Base-by-base conservation (phyloP, 2,797 vertebrate species). In the Trachurus trachurus region DNA sequence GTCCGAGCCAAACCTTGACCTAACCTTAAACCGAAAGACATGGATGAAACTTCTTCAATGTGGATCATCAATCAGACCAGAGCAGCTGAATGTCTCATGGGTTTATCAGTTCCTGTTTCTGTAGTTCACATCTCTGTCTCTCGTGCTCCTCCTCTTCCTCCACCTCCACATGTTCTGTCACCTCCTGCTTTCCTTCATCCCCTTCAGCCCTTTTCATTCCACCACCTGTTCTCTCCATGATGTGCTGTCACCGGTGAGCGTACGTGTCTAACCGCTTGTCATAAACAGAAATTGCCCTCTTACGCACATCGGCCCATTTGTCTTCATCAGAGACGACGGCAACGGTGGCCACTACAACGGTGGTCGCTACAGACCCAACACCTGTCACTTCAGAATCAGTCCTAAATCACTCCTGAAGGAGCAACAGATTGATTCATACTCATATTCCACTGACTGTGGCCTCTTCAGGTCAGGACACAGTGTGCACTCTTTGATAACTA, bases 221-320 rank as follows among this genome's bases (percentile, higher is more conserved):
- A 62, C 50, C 63, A 8, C 31, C 56, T 76, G 66, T 39, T 52
- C 29, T 40, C 66, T 44, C 58, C 49, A 50, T 64, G 70, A 83
- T 45, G 68, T 15, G 70, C 82, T 77, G 79, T 87, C 81, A 81
- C 21, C 50, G 26, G 21, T 15, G 47, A 57, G 44, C 58, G 79
- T 60, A 66, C 34, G 22, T 26, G 47, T 78, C 77, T 80, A 62
- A 76, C 73, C 39, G n/a, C 54, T 61, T 76, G 76, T 78, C 80
- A 80, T 12, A 80, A 9, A 34, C 29, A 13, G 12, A 61, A 66
- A 76, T 10, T 59, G 78, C 63, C 71, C 71, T 64, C 44, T 69
- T 49, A 80, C 79, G 61, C 78, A 57, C 44, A 56, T 71, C 58
- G 31, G 61, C 34, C 72, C 78, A 81, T 88, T 87, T 81, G 74